Evolutionary conservation across 2,797 vertebrate genomes (phyloP), one percentile per base, ranked within the genome.

Genomic region (Toxotes lorentzi): DNA sequence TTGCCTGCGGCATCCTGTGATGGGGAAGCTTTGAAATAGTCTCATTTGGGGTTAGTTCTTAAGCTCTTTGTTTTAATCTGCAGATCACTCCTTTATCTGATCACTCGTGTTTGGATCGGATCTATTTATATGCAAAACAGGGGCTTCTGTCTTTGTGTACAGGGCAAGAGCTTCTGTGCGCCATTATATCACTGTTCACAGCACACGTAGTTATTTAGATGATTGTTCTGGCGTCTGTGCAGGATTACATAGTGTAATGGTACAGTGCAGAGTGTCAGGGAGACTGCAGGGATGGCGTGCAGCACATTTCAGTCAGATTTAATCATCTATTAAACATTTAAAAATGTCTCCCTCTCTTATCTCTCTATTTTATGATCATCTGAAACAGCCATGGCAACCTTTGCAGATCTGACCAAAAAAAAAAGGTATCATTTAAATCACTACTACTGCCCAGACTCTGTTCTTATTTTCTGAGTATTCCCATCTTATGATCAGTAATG

Each of bases 11-110:
- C 81, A 2, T 76, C 57, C 78, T 60, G 79, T 9, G 60, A 76
- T 32, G 63, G 76, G 56, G 66, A 73, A 27, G 82, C 87, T 90
- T 89, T 89, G 78, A 91, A 88, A 86, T 11, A 0, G 40, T 74
- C 79, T 88, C 78, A 79, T 78, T 75, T 62, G 73, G 86, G 78
- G 70, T 84, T 84, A 69, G 66, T 82, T 88, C 81, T 73, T 86
- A 79, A 90, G 78, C 70, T 80, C 85, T 84, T 81, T 83, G 77
- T 88, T 79, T 85, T 89, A 87, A 91, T 90, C 88, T 88, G 78
- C 73, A 85, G 83, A 91, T 86, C 85, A 32, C 75, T 85, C 57
- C 58, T 77, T 89, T 86, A 90, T 91, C 85, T 86, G 82, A 91
- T 90, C 81, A 76, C 54, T 80, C 0, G 7, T 64, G 79, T 88